A percentile compares a stretch with the other conserved stretches of the same genome.
phyloP scores from a whole-genome alignment of 1,140 invertebrate species.

The Drosophila grimshawi region DNA sequence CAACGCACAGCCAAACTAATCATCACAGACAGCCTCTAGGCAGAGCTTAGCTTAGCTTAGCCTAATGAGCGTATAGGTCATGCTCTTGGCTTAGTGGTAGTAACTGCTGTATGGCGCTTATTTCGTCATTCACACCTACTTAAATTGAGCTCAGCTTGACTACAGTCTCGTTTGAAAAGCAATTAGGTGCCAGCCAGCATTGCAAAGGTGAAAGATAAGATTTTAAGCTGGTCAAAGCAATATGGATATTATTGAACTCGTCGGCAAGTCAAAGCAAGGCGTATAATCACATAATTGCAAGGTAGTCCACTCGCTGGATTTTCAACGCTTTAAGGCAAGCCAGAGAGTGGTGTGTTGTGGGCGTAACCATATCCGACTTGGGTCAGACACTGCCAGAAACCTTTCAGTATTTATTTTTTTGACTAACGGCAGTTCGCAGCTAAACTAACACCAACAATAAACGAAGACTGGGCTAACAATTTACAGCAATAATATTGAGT shows the following conservation, averaged over 20 bases:
- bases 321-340: conserved; percentile 48
- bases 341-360: background rate
- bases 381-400: background rate
- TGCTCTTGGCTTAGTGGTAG: conserved; percentile 56
- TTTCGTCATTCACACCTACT: conserved; percentile 65
- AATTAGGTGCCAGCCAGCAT: conserved; percentile 36
- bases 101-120: conserved; percentile 12
- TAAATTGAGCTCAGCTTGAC: conserved; percentile 55
- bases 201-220: conserved; percentile 42
- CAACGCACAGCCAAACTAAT: conserved; percentile 55
- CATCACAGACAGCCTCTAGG: conserved; percentile 42
- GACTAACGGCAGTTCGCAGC: conserved; percentile 59
- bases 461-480: conserved; percentile 27
- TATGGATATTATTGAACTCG: conserved; percentile 1
- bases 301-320: conserved; percentile 37
- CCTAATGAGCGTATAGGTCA: conserved; percentile 66
- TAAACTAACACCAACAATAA: conserved; percentile 36
- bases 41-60: conserved; percentile 37
- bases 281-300: conserved; percentile 28
- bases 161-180: conserved; percentile 50
- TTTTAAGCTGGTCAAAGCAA: conserved; percentile 20
- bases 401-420: conserved; percentile 7
- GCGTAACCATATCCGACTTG: conserved; percentile 6
- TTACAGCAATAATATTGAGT: conserved; percentile 33
- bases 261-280: background rate